A percentile compares a stretch with the other conserved stretches of the same genome.
These are phyloP conservation scores for Harpalus rufipes DNA, from an alignment of 2,888 invertebrate species.

Conservation along the genomic window DNA sequence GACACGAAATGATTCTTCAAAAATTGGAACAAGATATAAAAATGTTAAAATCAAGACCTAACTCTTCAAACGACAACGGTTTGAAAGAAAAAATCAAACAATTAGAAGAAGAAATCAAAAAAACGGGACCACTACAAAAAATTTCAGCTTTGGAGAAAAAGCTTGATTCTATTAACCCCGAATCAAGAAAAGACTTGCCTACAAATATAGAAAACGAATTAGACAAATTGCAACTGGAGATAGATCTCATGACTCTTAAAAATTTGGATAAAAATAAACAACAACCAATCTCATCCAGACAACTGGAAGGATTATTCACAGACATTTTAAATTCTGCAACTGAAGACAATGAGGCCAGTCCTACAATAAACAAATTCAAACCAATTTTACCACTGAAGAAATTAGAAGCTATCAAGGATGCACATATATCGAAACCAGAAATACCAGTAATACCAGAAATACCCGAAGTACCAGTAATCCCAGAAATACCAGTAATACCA, in stretches of 20 bases:
- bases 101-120: slow-evolving; percentile 29
- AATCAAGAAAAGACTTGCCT: slow-evolving; percentile 25
- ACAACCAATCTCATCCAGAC: slow-evolving; percentile 37
- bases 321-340: slow-evolving; percentile 16
- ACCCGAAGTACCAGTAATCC: neutral
- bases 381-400: neutral
- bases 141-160: slow-evolving; percentile 42
- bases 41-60: neutral
- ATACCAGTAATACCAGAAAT: neutral
- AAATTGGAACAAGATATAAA: slow-evolving; percentile 43
- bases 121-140: slow-evolving; percentile 1
- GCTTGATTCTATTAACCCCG: slow-evolving; percentile 34
- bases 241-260: slow-evolving; percentile 50
- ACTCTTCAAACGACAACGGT: neutral
- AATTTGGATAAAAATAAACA: slow-evolving; percentile 11
- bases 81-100: slow-evolving; percentile 9
- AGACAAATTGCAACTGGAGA: slow-evolving; percentile 52
- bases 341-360: neutral
- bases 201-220: slow-evolving; percentile 46
- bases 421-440: neutral
- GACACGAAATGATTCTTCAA: slow-evolving; percentile 33
- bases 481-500: neutral
- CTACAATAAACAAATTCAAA: slow-evolving; percentile 5
- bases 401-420: neutral
- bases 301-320: slow-evolving; percentile 29